Conservation (phyloP, 1,140 invertebrate genomes). For the Bombus soroeensis region DNA sequence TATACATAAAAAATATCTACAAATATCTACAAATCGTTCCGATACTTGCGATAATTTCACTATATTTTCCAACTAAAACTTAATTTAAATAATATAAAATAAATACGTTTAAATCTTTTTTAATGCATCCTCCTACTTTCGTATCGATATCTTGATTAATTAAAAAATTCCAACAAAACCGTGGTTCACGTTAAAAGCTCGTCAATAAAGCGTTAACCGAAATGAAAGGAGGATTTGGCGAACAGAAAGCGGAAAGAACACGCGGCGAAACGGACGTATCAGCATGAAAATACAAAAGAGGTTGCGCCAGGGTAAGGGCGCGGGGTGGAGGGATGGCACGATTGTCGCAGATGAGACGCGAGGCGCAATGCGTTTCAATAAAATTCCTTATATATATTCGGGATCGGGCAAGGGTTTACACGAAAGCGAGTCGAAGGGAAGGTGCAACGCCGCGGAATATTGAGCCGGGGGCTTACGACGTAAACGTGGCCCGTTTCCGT, state of each 20-base stretch:
- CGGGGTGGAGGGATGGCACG: background rate
- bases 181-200: background rate
- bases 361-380: constrained; percentile 61
- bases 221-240: constrained; percentile 35
- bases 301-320: background rate
- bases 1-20: no score
- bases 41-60: no score
- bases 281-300: constrained; percentile 33
- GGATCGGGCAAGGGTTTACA: constrained; percentile 60
- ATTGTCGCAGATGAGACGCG: constrained; percentile 28
- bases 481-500: constrained; percentile 54
- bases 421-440: constrained; percentile 47
- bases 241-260: background rate
- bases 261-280: background rate
- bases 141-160: no score
- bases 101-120: background rate
- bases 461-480: constrained; percentile 39
- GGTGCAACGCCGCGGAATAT: constrained; percentile 47
- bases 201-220: constrained; percentile 6
- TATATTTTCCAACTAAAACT: no score
- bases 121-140: background rate
- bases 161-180: background rate
- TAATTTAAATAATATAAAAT: no score
- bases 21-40: no score
- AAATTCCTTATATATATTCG: constrained; percentile 61